Percentiles rank a stretch among this genome's conserved stretches.
Evolutionary conservation across 2,797 vertebrate genomes (phyloP).

Genomic region (Xyrichtys novacula): DNA sequence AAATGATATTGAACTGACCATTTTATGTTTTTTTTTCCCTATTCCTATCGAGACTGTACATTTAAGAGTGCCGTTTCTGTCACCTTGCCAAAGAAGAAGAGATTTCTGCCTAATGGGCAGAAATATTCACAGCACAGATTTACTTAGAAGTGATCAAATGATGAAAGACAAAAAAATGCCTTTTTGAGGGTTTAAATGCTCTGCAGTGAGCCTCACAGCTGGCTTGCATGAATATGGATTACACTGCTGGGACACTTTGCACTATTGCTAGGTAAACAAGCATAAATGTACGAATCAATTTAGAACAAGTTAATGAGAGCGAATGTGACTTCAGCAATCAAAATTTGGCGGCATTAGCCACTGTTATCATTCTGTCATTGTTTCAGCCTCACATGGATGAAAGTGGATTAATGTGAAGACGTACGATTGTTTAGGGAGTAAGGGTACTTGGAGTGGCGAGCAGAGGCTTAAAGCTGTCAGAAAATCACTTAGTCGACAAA

Average conservation of each 20-base stretch:
- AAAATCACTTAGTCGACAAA: conserved; percentile 89
- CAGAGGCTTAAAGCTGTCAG: conserved; percentile 82
- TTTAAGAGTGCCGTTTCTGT: conserved; percentile 42
- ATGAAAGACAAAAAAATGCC: conserved; percentile 36
- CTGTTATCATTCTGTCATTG: conserved; percentile 69
- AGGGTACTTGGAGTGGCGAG: conserved; percentile 62
- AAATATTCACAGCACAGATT: conserved; percentile 40
- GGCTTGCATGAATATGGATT: conserved; percentile 61
- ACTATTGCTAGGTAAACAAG: conserved; percentile 64
- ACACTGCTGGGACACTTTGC: conserved; percentile 55
- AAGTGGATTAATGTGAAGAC: conserved; percentile 76
- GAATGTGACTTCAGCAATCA: conserved; percentile 62
- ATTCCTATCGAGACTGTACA: conserved; percentile 56
- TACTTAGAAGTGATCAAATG: conserved; percentile 37
- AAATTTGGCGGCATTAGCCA: conserved; percentile 67
- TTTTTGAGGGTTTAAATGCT: conserved; percentile 47
- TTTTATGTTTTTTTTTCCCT: conserved; percentile 33
- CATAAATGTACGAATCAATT: conserved; percentile 62
- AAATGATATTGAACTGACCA: conserved; percentile 67
- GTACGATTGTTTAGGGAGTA: conserved; percentile 67
- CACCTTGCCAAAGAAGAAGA: conserved; percentile 22
- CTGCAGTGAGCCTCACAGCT: conserved; percentile 44
- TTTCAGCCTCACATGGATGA: conserved; percentile 69
- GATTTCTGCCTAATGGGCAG: conserved; percentile 21
- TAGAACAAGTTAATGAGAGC: conserved; percentile 60